Evolutionary conservation across 2,797 vertebrate genomes (phyloP).

Genomic region (Pogoniulus pusillus): DNA sequence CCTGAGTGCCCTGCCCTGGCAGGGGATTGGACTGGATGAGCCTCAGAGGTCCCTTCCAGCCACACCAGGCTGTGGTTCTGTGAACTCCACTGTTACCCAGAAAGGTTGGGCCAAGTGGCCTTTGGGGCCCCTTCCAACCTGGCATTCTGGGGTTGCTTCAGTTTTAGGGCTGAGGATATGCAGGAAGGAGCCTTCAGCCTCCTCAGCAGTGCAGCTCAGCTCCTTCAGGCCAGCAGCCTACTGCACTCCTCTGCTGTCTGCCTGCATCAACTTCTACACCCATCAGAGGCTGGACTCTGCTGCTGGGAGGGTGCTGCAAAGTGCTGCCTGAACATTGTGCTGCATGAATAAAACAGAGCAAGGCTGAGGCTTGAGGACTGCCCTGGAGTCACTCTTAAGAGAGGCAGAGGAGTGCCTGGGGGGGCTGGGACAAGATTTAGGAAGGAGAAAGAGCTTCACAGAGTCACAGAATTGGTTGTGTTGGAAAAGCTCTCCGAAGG

Average conservation of each 20-base stretch:
- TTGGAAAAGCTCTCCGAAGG: no score
- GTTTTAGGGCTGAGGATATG: background rate
- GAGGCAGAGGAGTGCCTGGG: conserved; percentile 11
- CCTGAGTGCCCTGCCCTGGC: no score
- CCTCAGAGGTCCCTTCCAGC: no score
- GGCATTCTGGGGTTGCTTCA: background rate
- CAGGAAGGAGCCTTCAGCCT: background rate
- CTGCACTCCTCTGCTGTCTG: background rate
- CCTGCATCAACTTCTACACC: background rate
- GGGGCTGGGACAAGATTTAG: conserved; percentile 5
- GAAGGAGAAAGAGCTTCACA: background rate
- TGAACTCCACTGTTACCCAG: background rate
- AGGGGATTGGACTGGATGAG: no score
- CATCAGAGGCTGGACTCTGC: conserved; percentile 9
- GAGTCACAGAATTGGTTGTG: no score
- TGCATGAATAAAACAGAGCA: conserved; percentile 31
- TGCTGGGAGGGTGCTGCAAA: background rate
- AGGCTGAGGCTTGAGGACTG: conserved; percentile 23
- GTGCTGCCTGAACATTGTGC: background rate
- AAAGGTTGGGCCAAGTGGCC: no score
- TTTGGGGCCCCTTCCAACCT: no score
- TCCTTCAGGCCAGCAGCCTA: background rate
- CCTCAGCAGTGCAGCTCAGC: background rate
- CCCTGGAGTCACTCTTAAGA: conserved; percentile 5
- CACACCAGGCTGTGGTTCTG: no score